These are phyloP conservation scores for Silurus lanzhouensis DNA, from an alignment of 2,797 vertebrate species.

Conservation along the genomic window DNA sequence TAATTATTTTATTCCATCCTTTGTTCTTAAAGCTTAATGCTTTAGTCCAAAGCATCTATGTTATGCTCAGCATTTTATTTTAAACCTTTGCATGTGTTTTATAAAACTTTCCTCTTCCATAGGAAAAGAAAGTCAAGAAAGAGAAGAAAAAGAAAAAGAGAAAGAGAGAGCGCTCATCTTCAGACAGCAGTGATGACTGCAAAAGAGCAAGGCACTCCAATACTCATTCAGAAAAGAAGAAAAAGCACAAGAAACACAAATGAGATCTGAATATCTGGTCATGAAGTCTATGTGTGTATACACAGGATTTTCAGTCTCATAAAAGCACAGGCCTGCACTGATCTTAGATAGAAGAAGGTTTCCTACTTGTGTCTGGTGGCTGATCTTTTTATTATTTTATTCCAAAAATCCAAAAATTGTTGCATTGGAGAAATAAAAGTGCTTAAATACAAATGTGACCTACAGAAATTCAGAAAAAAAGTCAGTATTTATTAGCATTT, in stretches of 20 bases:
- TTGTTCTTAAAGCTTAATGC: not conserved
- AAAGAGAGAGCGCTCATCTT: conserved; percentile 74
- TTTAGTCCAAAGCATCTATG: not conserved
- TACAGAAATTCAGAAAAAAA: not conserved
- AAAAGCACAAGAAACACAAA: conserved; percentile 54
- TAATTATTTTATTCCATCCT: not conserved
- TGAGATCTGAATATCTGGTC: not conserved
- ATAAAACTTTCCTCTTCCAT: not conserved
- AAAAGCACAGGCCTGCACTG: not conserved
- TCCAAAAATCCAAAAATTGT: not conserved
- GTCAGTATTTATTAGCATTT: not conserved
- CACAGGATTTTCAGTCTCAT: not conserved
- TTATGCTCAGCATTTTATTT: not conserved
- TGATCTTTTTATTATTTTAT: not conserved
- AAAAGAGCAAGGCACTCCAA: conserved; percentile 40
- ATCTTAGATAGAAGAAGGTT: not conserved
- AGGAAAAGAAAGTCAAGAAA: conserved; percentile 81
- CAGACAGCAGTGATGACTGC: conserved; percentile 62
- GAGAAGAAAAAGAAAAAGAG: conserved; percentile 68
- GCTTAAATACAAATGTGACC: not conserved
- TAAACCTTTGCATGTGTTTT: not conserved
- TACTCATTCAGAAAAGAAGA: conserved; percentile 56
- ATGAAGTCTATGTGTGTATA: not conserved
- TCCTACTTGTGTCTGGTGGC: not conserved
- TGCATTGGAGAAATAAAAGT: not conserved